These are phyloP conservation scores for Diabrotica undecimpunctata DNA, from an alignment of 1,140 invertebrate species.

Conservation along the genomic window DNA sequence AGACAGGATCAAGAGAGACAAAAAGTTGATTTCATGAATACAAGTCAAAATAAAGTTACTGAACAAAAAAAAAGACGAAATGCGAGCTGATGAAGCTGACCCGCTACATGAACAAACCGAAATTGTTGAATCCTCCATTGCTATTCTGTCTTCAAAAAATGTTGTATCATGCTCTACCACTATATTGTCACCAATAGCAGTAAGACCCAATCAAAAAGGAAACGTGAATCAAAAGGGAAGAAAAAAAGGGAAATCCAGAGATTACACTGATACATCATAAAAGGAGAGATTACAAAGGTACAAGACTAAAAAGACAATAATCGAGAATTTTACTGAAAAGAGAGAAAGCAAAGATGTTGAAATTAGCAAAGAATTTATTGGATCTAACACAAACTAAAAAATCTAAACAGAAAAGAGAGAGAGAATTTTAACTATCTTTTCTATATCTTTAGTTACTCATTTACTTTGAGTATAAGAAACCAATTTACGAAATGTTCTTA, in stretches of 20 bases:
- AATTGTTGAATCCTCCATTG: not conserved
- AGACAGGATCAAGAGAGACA: not conserved
- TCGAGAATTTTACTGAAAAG: too few species aligned
- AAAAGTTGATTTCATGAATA: not conserved
- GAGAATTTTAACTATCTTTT: too few species aligned
- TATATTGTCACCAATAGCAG: not conserved
- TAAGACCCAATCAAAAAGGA: too few species aligned
- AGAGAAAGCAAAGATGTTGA: not conserved
- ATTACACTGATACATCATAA: too few species aligned
- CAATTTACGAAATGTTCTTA: too few species aligned
- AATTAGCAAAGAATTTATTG: not conserved
- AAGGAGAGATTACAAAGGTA: too few species aligned
- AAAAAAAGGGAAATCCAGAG: too few species aligned
- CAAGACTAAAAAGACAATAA: too few species aligned
- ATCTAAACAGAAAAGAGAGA: not conserved
- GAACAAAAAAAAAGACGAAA: not conserved
- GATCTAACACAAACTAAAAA: not conserved
- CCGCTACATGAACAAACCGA: not conserved
- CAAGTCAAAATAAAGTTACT: not conserved
- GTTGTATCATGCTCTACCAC: not conserved
- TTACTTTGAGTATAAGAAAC: too few species aligned
- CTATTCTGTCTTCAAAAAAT: not conserved
- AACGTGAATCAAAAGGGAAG: too few species aligned
- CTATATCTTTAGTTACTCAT: too few species aligned
- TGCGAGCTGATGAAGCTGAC: not conserved